Conservation (phyloP, 2,888 invertebrate genomes). For the Prosopocoilus inquinatus region DNA sequence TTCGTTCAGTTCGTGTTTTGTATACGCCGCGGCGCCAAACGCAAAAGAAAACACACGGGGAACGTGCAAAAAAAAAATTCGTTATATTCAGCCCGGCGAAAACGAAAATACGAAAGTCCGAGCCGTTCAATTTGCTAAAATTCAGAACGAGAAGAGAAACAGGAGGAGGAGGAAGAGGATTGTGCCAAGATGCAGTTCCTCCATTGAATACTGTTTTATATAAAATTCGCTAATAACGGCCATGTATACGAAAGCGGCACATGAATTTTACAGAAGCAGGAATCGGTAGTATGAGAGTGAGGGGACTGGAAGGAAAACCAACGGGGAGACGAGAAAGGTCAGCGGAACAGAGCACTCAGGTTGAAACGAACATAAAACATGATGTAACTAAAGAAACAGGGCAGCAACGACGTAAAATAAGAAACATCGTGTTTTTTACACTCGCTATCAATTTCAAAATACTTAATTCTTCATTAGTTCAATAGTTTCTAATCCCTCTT, state of each 20-base stretch:
- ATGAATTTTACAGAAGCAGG: slow-evolving; percentile 25
- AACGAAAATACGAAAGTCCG: no score
- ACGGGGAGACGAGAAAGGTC: slow-evolving; percentile 39
- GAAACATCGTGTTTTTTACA: slow-evolving; percentile 24
- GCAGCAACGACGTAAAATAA: slow-evolving; percentile 26
- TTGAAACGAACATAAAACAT: slow-evolving; percentile 27
- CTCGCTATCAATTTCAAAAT: slow-evolving; percentile 25
- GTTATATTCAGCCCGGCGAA: no score
- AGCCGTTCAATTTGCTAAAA: no score
- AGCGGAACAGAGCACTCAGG: slow-evolving; percentile 29
- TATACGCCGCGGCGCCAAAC: no score
- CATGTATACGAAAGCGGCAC: slow-evolving; percentile 7
- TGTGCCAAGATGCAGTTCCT: no score
- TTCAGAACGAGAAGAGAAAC: no score
- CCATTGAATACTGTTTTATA: background rate
- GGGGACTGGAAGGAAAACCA: slow-evolving; percentile 25
- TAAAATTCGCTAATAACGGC: background rate
- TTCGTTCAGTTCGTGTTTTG: no score
- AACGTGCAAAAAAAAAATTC: no score
- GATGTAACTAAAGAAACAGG: slow-evolving; percentile 27
- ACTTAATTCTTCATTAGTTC: background rate
- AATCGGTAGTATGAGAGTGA: slow-evolving; percentile 19
- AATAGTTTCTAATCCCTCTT: background rate
- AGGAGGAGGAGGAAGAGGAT: no score
- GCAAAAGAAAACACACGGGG: no score